These are phyloP conservation scores for Parelbella ahira DNA, from an alignment of 2,888 invertebrate genomes.

Conservation along the genomic window DNA sequence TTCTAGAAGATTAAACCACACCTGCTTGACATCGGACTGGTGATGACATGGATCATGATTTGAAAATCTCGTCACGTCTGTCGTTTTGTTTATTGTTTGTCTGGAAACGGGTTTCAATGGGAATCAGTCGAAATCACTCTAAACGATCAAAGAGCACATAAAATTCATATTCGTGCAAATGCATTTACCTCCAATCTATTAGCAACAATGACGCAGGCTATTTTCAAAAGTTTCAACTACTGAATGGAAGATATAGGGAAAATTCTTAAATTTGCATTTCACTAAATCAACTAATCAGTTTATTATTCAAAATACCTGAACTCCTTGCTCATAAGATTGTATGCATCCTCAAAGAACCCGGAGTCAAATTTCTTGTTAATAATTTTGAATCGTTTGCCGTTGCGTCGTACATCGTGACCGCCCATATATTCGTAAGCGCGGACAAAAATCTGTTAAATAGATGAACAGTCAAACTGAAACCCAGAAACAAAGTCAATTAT, in stretches of 20 bases:
- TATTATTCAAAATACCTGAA: too few relatives aligned
- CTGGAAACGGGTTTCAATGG: too few relatives aligned
- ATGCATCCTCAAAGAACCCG: conserved; percentile 42
- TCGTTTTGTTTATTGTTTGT: conserved; percentile 33
- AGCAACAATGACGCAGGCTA: too few relatives aligned
- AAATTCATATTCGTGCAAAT: too few relatives aligned
- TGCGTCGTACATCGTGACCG: conserved; percentile 19
- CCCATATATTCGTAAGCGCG: conserved; percentile 31
- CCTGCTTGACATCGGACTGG: conserved; percentile 36
- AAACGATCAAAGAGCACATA: too few relatives aligned
- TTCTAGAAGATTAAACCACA: conserved; percentile 42
- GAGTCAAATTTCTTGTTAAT: conserved; percentile 32
- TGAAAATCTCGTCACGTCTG: neutral
- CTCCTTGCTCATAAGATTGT: conserved; percentile 41
- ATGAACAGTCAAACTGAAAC: neutral
- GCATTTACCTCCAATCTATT: too few relatives aligned
- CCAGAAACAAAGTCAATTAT: neutral
- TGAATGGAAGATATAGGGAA: too few relatives aligned
- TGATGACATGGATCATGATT: conserved; percentile 35
- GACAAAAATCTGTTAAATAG: conserved; percentile 40
- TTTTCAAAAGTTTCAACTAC: too few relatives aligned
- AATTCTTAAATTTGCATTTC: too few relatives aligned
- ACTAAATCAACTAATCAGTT: too few relatives aligned
- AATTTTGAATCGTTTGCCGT: conserved; percentile 37
- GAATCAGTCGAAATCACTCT: too few relatives aligned